Percentiles rank a stretch among this genome's conserved stretches.
These are phyloP conservation scores for Ibidorhyncha struthersii DNA, from an alignment of 2,113 vertebrate species.

Conservation along the genomic window DNA sequence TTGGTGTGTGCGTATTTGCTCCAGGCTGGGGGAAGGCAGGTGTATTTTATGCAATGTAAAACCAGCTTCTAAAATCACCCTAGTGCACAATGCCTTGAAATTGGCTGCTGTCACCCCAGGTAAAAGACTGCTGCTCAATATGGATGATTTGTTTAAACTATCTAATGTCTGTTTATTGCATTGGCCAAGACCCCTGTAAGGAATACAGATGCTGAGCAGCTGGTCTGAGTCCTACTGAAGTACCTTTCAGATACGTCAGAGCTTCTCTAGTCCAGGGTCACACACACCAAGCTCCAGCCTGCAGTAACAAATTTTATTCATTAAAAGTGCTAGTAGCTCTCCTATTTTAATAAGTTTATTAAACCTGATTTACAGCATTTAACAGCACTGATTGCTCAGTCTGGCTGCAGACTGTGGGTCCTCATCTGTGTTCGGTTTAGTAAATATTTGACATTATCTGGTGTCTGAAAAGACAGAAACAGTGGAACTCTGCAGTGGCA, in stretches of 20 bases:
- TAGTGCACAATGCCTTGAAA: not conserved
- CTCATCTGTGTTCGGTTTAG: not conserved
- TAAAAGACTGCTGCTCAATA: not conserved
- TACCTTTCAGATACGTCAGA: not conserved
- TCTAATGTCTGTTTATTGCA: not conserved
- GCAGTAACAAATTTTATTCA: not conserved
- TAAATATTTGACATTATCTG: not conserved
- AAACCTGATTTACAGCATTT: not conserved
- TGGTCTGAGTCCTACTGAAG: not conserved
- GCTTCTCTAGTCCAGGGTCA: not conserved
- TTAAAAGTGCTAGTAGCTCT: not conserved
- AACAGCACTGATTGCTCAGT: not conserved
- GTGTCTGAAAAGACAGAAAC: not conserved
- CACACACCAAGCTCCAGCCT: not conserved
- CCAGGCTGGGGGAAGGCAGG: not conserved
- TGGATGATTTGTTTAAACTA: not conserved
- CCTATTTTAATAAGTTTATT: not conserved
- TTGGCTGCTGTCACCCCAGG: not conserved
- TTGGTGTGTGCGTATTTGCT: too few species aligned
- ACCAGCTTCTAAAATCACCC: not conserved
- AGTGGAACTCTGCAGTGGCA: not conserved
- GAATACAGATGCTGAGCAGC: not conserved
- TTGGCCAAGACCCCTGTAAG: not conserved
- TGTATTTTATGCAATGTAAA: not conserved
- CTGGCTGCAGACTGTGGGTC: not conserved